Evolutionary conservation across 2,888 invertebrate species (phyloP).

Genomic region (Elegia similella): DNA sequence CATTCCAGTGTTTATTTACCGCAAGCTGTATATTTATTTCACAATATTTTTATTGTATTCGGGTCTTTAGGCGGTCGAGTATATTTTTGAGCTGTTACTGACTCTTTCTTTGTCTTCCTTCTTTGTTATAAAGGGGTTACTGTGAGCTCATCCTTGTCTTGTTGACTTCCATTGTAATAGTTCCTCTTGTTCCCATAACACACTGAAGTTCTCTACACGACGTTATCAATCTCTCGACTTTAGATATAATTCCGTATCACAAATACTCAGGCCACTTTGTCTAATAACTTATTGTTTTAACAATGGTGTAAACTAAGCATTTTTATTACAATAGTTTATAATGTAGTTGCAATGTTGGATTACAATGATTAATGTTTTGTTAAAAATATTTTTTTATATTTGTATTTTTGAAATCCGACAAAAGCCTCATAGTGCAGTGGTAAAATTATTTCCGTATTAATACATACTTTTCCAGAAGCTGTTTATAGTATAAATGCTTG

Average conservation of each 20-base stretch:
- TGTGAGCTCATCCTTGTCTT: background rate
- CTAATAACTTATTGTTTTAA: conserved; percentile 31
- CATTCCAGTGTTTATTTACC: no score
- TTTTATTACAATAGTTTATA: conserved; percentile 19
- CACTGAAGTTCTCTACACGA: conserved; percentile 8
- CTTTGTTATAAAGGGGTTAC: background rate
- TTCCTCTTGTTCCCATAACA: background rate
- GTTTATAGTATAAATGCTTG: conserved; percentile 19
- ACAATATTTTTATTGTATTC: no score
- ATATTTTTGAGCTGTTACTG: no score
- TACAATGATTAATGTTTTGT: conserved; percentile 13
- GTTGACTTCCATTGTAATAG: background rate
- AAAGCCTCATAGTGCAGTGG: conserved; percentile 6
- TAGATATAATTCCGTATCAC: conserved; percentile 13
- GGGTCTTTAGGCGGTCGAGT: no score
- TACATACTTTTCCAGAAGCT: background rate
- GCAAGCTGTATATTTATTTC: no score
- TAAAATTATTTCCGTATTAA: conserved; percentile 13
- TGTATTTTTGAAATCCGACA: conserved; percentile 9
- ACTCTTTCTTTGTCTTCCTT: background rate
- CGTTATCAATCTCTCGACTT: conserved; percentile 5
- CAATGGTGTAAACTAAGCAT: conserved; percentile 20
- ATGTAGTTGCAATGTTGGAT: conserved; percentile 9
- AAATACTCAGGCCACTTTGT: conserved; percentile 28
- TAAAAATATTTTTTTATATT: conserved; percentile 15